Evolutionary conservation across 2,113 vertebrate genomes (phyloP), one percentile per base, ranked within the genome.

Genomic region (Martes martes): DNA sequence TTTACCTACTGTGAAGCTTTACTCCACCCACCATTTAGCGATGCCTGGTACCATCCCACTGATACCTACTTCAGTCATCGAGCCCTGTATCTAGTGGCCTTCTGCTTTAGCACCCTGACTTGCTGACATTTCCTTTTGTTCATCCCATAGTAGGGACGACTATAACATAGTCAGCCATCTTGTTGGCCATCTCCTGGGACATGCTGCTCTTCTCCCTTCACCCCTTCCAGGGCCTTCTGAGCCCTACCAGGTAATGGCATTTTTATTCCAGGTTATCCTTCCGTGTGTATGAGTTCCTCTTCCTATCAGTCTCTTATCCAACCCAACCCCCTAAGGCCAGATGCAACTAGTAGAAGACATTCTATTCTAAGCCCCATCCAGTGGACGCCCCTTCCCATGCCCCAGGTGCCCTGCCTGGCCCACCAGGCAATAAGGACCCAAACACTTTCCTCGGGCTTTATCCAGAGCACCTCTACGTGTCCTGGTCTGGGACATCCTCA

Each of bases 401-500:
- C 26, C 15, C 13, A 33, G 36, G 10, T 59, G 33, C 89, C 73
- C 73, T 65, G 47, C 50, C 59, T 79, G 59, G 61, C n/a, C n/a
- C 18, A 15, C 15, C 1, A 6, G 71, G 61, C 28, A 24, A 0
- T 26, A 19, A 47, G 92, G 78, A 42, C 26, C 63, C 61, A 18
- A 33, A 31, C 26, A 50, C 33, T n/a, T 31, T 26, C 13, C 11
- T 55, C 47, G 14, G 50, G 28, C 0, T 80, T 74, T 67, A 31
- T 23, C 24, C 0, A 2, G 0, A 2, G 23, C 39, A 15, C 73
- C 26, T 26, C 31, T 89, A 14, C 5, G 59, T 67, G 36, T 80
- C 26, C 71, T 18, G 24, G 65, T 11, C 50, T 42, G 79, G 87
- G 16, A 10, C 99, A 0, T 18, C 31, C 97, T 98, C 93, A 98